These are phyloP conservation scores for Athene cunicularia DNA, from an alignment of 2,113 vertebrate species.

Conservation along the genomic window DNA sequence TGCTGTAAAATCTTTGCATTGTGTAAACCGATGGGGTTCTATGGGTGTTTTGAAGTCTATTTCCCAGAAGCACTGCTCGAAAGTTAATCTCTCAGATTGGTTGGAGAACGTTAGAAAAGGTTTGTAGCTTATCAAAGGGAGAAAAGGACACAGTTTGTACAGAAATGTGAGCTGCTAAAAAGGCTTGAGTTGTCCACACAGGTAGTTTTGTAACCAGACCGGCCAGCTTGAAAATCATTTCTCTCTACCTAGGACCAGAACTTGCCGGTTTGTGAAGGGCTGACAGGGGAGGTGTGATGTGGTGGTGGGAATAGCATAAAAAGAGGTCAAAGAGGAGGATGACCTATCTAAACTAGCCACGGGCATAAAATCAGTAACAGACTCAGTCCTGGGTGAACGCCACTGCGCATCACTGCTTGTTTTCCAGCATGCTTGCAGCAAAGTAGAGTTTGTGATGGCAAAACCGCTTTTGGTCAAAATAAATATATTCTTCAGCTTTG, in stretches of 20 bases:
- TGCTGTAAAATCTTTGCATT: not conserved
- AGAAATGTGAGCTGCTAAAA: not conserved
- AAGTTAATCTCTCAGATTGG: not conserved
- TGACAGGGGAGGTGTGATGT: too few relatives aligned
- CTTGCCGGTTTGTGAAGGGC: not conserved
- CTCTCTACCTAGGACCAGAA: too few relatives aligned
- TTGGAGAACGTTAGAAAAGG: not conserved
- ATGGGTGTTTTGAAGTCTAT: not conserved
- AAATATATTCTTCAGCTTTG: not conserved
- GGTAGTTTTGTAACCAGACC: not conserved
- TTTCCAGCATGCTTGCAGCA: too few relatives aligned
- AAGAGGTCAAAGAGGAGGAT: not conserved
- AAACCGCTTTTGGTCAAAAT: not conserved
- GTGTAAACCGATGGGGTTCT: not conserved
- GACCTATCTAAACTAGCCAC: not conserved
- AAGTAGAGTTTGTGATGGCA: not conserved
- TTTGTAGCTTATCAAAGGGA: not conserved
- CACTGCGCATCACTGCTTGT: not conserved
- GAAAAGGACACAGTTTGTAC: not conserved
- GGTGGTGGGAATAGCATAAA: rapidly evolving
- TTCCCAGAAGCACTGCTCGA: not conserved
- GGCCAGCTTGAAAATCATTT: not conserved
- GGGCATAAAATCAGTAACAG: rapidly evolving
- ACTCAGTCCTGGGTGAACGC: not conserved
- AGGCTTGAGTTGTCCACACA: too few relatives aligned